Evolutionary conservation across 2,888 invertebrate genomes (phyloP), one percentile per base, ranked within the genome.

Genomic region (Epinotia bilunana): DNA sequence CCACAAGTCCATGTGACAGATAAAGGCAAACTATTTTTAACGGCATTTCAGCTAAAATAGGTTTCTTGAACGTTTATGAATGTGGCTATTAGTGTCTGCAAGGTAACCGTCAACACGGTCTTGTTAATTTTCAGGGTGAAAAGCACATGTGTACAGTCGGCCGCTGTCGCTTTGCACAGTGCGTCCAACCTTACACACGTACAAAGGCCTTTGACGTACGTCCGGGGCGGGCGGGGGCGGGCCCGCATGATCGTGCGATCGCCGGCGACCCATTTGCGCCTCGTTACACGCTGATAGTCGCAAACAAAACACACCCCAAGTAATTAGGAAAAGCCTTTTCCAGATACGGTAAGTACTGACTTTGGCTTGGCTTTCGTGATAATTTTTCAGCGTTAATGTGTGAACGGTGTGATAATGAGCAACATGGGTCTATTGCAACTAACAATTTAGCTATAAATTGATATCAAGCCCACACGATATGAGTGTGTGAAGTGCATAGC

Each of bases 231-330:
- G 84, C 81, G 82, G 85, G 85, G 85, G 77, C 77, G 79, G 76
- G 90, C 93, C 93, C 93, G 93, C 93, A 92, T 93, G 92, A 92
- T 93, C 90, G 92, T 87, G 85, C 91, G 92, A 93, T 93, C 93
- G 83, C 86, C 85, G 83, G 83, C 88, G 91, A 92, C 92, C 93
- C 92, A 92, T 93, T 93, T 90, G 93, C 91, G 91, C 90, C 92
- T 92, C 94, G 93, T 91, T 93, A 91, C 93, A 89, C 93, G 88
- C 93, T 86, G 94, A 94, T 93, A 94, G 90, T 92, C 88, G 91
- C 92, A 93, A 92, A 93, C 94, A 94, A 93, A 92, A 93, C 92
- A 90, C 88, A 92, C 93, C 91, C 92, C 88, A 91, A 93, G 91
- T 93, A 93, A 94, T 93, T 94, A 93, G 92, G 90, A 87, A 92